Base-by-base conservation (phyloP, 2,888 invertebrate genomes). In the Eupithecia subfuscata region DNA sequence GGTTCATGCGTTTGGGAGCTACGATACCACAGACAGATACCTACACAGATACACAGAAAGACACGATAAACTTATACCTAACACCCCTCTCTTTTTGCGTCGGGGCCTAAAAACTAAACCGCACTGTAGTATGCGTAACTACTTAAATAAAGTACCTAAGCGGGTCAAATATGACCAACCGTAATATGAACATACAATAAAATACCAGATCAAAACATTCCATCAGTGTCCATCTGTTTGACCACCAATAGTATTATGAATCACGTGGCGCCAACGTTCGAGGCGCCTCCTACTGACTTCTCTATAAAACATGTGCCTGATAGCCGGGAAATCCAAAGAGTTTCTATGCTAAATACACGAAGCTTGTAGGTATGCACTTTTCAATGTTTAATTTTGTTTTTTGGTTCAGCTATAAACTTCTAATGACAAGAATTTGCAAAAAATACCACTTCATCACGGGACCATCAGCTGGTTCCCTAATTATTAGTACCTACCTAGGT, bases 291-390 rank as follows among this genome's bases (percentile, higher is more conserved):
- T 45, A 1, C 22, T 75, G 75, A 70, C 48, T 73, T 52, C 64
- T 86, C 82, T 83, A 84, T 85, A 87, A 86, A 84, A 85, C 83
- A 69, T 78, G 72, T 84, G 86, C 86, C 86, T 89, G 78, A 84
- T 80, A 82, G 75, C 81, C 80, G 86, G 86, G 85, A 88, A 88
- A 86, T 83, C 84, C 85, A 60, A 52, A 79, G 77, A 77, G 79
- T 78, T 79, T 79, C 81, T 84, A 85, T 85, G 82, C 71, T 81
- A 83, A 82, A 34, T 64, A 64, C 18, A 64, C 16, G 34, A 34
- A 5, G 63, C 22, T 34, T 30, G 9, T 34, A 18, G 34, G 16
- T 8, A 2, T n/a, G n/a, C n/a, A n/a, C n/a, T 1, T 63, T 34
- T 34, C 25, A 64, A 34, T 64, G 64, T 18, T 34, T 64, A 2